Evolutionary conservation across 2,113 vertebrate genomes (phyloP).

Genomic region (Lepus timidus): DNA sequence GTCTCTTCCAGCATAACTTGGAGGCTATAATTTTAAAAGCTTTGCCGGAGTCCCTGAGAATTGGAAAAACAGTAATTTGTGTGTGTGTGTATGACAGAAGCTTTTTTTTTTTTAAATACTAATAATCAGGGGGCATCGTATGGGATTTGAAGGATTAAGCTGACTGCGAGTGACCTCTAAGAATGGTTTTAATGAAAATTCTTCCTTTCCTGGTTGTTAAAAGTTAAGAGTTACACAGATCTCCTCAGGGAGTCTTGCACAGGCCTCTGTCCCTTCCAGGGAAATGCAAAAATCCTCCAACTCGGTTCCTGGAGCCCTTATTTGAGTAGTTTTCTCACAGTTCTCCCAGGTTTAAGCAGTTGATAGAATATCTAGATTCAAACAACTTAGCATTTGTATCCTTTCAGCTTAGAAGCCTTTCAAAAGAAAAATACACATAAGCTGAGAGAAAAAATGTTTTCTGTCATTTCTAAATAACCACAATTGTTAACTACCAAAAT

Average conservation of each 20-base stretch:
- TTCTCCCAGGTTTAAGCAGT: neutral
- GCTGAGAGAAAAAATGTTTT: conserved; percentile 14
- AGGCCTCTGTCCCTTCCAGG: neutral
- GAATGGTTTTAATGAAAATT: conserved; percentile 36
- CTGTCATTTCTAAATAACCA: conserved; percentile 21
- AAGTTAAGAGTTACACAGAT: neutral
- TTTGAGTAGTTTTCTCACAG: conserved; percentile 13
- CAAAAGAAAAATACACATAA: neutral
- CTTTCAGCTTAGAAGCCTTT: neutral
- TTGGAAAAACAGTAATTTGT: conserved; percentile 75
- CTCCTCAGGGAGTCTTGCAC: neutral
- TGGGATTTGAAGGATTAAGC: conserved; percentile 67
- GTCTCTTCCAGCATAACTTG: conserved; percentile 52
- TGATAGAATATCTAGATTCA: neutral
- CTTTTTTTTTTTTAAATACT: neutral
- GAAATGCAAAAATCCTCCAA: conserved; percentile 7
- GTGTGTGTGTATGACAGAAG: conserved; percentile 18
- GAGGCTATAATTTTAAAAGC: conserved; percentile 76
- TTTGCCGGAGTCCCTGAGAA: conserved; percentile 60
- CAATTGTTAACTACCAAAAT: neutral
- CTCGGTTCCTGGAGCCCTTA: neutral
- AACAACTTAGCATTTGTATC: neutral
- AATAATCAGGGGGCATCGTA: conserved; percentile 56
- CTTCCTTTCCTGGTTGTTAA: conserved; percentile 49
- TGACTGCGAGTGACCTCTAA: conserved; percentile 18